Evolutionary conservation across 2,888 invertebrate species (phyloP).

Genomic region (Orchestes rusci): DNA sequence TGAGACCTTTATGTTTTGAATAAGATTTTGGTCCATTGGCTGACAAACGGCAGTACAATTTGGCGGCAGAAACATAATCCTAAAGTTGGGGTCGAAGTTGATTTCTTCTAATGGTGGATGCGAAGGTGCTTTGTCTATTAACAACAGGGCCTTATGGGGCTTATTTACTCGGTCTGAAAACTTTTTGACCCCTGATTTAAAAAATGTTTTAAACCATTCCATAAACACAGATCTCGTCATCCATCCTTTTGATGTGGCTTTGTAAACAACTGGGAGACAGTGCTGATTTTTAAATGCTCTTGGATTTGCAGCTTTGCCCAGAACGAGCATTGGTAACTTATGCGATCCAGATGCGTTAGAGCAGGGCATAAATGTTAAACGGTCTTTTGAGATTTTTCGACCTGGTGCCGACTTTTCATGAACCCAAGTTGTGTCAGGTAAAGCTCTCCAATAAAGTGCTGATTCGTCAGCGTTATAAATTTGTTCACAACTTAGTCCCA

Average conservation of each 20-base stretch:
- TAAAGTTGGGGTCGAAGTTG: constrained; percentile 12
- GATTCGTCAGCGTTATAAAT: constrained; percentile 27
- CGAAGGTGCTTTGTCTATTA: constrained; percentile 12
- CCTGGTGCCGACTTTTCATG: constrained; percentile 19
- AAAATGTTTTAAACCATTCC: constrained; percentile 9
- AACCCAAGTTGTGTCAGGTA: constrained; percentile 22
- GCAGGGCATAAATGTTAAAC: constrained; percentile 7
- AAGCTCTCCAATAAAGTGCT: constrained; percentile 22
- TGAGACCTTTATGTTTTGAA: constrained; percentile 11
- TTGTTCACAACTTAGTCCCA: constrained; percentile 15
- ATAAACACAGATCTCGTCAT: constrained; percentile 11
- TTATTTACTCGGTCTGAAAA: constrained; percentile 5
- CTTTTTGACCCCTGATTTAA: constrained; percentile 4
- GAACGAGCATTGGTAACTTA: constrained; percentile 9
- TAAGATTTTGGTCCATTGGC: constrained; percentile 16
- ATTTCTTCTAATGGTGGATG: constrained; percentile 12
- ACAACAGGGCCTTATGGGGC: constrained; percentile 9
- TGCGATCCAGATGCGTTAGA: constrained; percentile 1
- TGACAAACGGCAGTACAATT: constrained; percentile 13
- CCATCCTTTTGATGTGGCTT: constrained; percentile 14
- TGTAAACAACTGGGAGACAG: constrained; percentile 7
- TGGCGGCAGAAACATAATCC: constrained; percentile 9
- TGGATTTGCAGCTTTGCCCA: constrained; percentile 11
- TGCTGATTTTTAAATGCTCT: constrained; percentile 9
- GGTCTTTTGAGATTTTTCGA: constrained; percentile 5